A percentile compares a stretch with the other conserved stretches of the same genome.
These are phyloP conservation scores for Nothocercus nigrocapillus DNA, from an alignment of 2,113 vertebrate genomes.

Conservation along the genomic window DNA sequence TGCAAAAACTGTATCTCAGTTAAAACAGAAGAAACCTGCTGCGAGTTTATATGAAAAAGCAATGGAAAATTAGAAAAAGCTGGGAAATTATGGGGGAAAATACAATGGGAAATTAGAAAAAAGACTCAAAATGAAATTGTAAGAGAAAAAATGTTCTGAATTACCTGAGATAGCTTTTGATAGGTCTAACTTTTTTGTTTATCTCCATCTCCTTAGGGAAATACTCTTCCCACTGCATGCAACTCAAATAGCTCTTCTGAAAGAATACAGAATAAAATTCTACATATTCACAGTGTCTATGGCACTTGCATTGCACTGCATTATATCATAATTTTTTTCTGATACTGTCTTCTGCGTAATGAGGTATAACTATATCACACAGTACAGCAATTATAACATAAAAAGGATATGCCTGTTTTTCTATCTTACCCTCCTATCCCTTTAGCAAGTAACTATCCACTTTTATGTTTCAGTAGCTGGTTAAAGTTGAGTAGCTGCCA, in stretches of 20 bases:
- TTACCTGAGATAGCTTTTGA: neutral
- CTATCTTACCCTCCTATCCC: neutral
- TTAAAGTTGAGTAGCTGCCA: constrained; percentile 42
- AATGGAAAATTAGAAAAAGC: neutral
- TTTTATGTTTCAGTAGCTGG: neutral
- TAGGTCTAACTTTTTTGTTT: neutral
- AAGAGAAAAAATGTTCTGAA: neutral
- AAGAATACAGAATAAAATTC: neutral
- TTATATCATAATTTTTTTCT: neutral
- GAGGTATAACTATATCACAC: neutral
- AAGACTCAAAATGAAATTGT: constrained; percentile 1
- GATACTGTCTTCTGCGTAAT: neutral
- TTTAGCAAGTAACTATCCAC: neutral
- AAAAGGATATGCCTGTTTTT: neutral
- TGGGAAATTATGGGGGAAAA: neutral
- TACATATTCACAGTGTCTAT: neutral
- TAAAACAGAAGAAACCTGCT: neutral
- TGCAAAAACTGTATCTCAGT: neutral
- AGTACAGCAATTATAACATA: constrained; percentile 30
- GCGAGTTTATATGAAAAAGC: neutral
- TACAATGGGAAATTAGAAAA: neutral
- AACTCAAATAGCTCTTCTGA: constrained; percentile 16
- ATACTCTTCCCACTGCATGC: neutral
- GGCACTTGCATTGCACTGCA: neutral
- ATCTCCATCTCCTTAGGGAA: constrained; percentile 12